These are phyloP conservation scores for Zosterops borbonicus DNA, from an alignment of 2,113 vertebrate genomes.

Conservation along the genomic window DNA sequence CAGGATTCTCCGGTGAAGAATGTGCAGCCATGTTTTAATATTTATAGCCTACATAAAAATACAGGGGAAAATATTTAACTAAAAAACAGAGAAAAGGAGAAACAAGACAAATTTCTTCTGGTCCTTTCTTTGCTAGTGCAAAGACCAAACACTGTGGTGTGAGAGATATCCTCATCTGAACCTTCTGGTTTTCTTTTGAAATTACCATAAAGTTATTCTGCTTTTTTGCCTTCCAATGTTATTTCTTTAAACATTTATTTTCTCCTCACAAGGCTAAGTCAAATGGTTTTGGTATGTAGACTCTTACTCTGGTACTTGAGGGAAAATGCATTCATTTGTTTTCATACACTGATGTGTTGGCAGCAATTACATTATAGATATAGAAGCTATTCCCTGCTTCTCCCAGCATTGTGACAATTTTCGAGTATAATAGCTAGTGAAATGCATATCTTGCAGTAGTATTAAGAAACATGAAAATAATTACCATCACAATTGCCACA, in stretches of 20 bases:
- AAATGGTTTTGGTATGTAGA: not conserved
- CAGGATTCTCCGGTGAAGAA: not conserved
- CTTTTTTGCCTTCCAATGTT: not conserved
- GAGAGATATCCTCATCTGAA: not conserved
- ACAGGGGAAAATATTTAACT: not conserved
- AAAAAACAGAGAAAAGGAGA: not conserved
- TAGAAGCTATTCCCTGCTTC: not conserved
- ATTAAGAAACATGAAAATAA: constrained; percentile 23
- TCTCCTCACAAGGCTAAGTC: not conserved
- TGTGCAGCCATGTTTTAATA: not conserved
- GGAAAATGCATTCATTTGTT: constrained; percentile 26
- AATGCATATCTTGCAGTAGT: not conserved
- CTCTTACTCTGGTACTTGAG: not conserved
- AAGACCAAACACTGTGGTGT: not conserved
- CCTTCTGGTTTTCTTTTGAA: not conserved
- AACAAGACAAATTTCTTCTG: not conserved
- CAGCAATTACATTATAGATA: not conserved
- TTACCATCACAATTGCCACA: not conserved
- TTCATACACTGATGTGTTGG: not conserved
- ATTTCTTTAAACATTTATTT: not conserved
- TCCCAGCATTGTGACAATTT: not conserved
- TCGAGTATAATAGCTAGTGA: constrained; percentile 9
- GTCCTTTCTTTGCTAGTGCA: not conserved
- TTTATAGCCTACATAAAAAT: not conserved
- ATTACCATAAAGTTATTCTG: not conserved